Base-by-base conservation (phyloP, 64 coral and sea anemone species). In the Pocillopora verrucosa region DNA sequence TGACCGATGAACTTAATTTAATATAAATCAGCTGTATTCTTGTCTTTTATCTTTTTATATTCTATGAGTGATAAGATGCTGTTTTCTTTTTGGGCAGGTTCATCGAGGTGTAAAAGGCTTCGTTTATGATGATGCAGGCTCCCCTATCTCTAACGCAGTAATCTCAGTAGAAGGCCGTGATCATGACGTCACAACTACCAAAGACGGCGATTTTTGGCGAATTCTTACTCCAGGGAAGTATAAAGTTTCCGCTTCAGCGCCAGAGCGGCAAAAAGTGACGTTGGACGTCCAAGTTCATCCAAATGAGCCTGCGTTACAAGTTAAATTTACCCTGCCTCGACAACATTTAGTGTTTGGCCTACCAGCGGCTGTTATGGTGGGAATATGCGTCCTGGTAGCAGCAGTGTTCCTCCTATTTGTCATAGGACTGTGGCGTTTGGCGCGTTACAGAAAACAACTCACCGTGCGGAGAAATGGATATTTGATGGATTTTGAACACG, bases 161-260 rank as follows among this genome's bases (percentile, higher is more conserved):
- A 93, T 99, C 22, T 86, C 70, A 19, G 78, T 99, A 36, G 88
- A 91, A 38, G 94, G 88, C 24, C 83, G 90, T 12, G 30, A 88
- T 41, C 94, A 99, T 84, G 84, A 81, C 62, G 94, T 99, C 58
- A 95, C 84, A 11, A 87, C 97, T 2, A 89, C 88, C 25, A 89
- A 95, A 70, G 74, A 95, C 77, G 97, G 97, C 34, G 97, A 99
- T 58, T 99, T 93, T 89, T 99, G 93, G 93, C 97, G 97, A 11
- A 57, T 99, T 62, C 80, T 95, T 60, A 89, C 90, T 14, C 93
- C 94, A 67, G 97, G 97, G 34, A 88, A 65, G 38, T 99, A 99
- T 89, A 56, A 88, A 13, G 86, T 99, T 11, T 89, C 90, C 5
- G 97, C 80, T 9, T 79, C 91, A 17, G 93, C 91, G 19, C 78